Percentiles rank a stretch among this genome's conserved stretches.
These are phyloP conservation scores for Sitobion miscanthi DNA, from an alignment of 1,140 invertebrate species.

Conservation along the genomic window DNA sequence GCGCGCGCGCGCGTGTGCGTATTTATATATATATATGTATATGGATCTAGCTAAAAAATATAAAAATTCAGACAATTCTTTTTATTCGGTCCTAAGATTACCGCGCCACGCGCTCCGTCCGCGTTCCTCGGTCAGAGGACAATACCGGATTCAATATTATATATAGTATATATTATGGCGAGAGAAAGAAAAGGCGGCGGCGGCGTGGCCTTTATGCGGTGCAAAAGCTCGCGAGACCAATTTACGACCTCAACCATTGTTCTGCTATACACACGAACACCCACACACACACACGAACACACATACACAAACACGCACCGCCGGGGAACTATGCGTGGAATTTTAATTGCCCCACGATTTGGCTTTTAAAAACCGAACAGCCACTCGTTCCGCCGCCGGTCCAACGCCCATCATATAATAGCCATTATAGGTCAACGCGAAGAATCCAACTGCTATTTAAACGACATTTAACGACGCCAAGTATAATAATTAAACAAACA, in stretches of 20 bases:
- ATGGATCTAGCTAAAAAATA: neutral
- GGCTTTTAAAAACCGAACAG: constrained; percentile 30
- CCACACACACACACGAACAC: no score
- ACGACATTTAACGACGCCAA: neutral
- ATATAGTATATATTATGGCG: neutral
- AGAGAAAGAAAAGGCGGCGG: neutral
- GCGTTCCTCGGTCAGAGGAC: neutral
- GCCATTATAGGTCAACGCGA: constrained; percentile 4
- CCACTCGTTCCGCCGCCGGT: neutral
- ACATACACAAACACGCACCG: neutral
- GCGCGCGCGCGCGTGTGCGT: no score
- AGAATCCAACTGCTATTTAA: constrained; percentile 31
- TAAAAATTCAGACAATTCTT: neutral
- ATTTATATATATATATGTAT: neutral
- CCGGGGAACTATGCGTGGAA: constrained; percentile 9
- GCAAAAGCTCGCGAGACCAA: constrained; percentile 33
- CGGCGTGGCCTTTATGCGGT: neutral
- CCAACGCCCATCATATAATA: neutral
- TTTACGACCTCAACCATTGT: constrained; percentile 35
- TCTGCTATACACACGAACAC: neutral
- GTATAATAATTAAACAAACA: constrained; percentile 28
- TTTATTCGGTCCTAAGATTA: constrained; percentile 1
- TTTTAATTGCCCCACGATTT: constrained; percentile 33
- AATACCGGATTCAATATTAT: neutral
- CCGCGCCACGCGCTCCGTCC: neutral